phyloP scores from a whole-genome alignment of 2,888 invertebrate species.

The Tachina grossa region DNA sequence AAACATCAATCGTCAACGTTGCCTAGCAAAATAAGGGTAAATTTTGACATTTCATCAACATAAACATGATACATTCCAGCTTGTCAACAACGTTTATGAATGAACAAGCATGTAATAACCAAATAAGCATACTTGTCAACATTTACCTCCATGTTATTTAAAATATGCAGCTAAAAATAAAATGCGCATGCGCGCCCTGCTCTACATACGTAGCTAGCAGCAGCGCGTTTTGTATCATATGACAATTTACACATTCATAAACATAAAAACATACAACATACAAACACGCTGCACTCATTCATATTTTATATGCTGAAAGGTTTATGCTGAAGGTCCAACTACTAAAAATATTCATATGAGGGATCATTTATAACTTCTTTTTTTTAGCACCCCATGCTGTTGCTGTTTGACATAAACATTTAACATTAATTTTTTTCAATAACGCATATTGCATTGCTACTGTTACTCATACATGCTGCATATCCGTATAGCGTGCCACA shows the following conservation, averaged over 20 bases:
- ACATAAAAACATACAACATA: slow-evolving; percentile 4
- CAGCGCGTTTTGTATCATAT: slow-evolving; percentile 1
- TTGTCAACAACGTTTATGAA: slow-evolving; percentile 59
- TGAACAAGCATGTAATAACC: slow-evolving; percentile 70
- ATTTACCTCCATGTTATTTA: slow-evolving; percentile 67
- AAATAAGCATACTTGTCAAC: slow-evolving; percentile 73
- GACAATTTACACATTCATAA: slow-evolving; percentile 8
- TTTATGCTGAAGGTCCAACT: slow-evolving; percentile 51
- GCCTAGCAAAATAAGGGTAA: slow-evolving; percentile 9
- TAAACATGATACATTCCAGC: slow-evolving; percentile 57
- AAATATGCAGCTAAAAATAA: slow-evolving; percentile 18
- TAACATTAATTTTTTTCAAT: slow-evolving; percentile 36
- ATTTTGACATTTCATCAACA: slow-evolving; percentile 64
- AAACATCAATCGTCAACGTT: slow-evolving; percentile 6
- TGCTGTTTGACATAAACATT: slow-evolving; percentile 66
- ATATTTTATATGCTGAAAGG: slow-evolving; percentile 65
- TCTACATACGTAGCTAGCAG: background rate
- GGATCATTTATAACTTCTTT: slow-evolving; percentile 19
- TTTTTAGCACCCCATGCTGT: slow-evolving; percentile 58
- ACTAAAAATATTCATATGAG: slow-evolving; percentile 31
- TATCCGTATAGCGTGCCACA: slow-evolving; percentile 26
- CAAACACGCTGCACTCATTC: slow-evolving; percentile 12
- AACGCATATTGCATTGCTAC: slow-evolving; percentile 44
- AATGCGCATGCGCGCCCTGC: slow-evolving; percentile 58
- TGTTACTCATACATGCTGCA: slow-evolving; percentile 47